A percentile compares a stretch with the other conserved stretches of the same genome.
Conservation (phyloP, 2,797 vertebrate species). For the Stomatorhinus walkeri region DNA sequence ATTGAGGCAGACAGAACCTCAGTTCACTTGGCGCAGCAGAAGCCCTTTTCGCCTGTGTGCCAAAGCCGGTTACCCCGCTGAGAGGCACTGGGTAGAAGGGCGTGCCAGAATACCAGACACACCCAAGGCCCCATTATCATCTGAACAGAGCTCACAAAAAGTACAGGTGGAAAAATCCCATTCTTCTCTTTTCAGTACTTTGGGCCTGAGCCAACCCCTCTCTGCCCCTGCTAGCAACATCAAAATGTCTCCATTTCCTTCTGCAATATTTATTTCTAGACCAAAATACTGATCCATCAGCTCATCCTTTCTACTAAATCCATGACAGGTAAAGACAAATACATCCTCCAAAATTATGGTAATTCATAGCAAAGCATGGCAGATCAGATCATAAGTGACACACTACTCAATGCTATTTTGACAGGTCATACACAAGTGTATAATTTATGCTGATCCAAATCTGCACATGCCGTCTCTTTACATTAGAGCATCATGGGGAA, state of each 20-base stretch:
- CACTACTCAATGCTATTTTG: not conserved
- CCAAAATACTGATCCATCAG: not conserved
- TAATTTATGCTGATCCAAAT: constrained; percentile 9
- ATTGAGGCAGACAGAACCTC: not conserved
- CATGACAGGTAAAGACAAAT: not conserved
- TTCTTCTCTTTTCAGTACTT: constrained; percentile 19
- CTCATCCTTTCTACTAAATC: not conserved
- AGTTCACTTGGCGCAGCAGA: not conserved
- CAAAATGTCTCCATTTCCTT: not conserved
- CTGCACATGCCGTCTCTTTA: not conserved
- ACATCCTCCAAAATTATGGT: not conserved
- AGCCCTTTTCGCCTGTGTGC: not conserved
- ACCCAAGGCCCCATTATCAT: not conserved
- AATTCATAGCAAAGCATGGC: constrained; percentile 2
- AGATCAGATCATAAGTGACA: constrained; percentile 12
- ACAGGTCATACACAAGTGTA: constrained; percentile 5
- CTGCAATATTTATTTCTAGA: not conserved
- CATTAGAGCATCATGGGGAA: constrained; percentile 13
- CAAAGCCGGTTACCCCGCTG: not conserved
- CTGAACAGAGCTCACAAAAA: constrained; percentile 24
- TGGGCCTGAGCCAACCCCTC: not conserved
- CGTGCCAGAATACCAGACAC: not conserved
- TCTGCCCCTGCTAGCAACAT: not conserved
- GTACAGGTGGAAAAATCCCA: constrained; percentile 37
- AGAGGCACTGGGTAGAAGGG: not conserved